Evolutionary conservation across 2,797 vertebrate species (phyloP).

Genomic region (Erethizon dorsatum): DNA sequence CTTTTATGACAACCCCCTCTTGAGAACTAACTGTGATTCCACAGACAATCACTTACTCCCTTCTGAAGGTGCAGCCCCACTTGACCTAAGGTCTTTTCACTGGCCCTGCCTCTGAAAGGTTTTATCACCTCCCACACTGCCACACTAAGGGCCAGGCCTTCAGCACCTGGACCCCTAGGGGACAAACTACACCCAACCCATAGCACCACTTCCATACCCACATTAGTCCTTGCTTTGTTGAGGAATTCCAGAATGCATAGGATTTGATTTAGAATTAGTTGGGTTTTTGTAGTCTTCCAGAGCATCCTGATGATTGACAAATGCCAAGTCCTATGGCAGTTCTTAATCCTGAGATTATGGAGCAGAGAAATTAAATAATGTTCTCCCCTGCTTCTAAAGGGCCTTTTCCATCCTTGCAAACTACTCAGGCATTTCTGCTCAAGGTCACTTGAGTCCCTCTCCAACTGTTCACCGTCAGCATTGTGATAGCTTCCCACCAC

Average conservation of each 20-base stretch:
- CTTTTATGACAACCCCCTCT: too few species aligned
- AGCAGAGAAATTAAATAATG: neutral
- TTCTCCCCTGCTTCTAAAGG: neutral
- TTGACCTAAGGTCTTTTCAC: neutral
- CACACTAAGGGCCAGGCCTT: neutral
- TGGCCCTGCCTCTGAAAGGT: neutral
- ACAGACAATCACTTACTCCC: neutral
- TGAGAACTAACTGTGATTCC: neutral
- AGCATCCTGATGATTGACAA: neutral
- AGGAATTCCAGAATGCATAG: neutral
- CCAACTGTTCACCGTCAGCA: neutral
- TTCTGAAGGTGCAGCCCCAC: neutral
- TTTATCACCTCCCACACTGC: neutral
- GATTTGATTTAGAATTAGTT: neutral
- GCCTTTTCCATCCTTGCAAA: neutral
- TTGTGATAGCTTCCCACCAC: neutral
- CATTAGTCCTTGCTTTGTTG: too few species aligned
- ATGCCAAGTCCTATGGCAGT: neutral
- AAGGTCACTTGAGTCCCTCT: neutral
- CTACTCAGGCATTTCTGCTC: neutral
- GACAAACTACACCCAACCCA: neutral
- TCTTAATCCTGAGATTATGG: neutral
- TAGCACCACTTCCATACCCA: accelerated
- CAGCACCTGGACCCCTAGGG: too few species aligned
- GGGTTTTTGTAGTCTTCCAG: neutral